Evolutionary conservation across 2,888 invertebrate genomes (phyloP), one percentile per base, ranked within the genome.

Genomic region (Neocrepidodera transversa): DNA sequence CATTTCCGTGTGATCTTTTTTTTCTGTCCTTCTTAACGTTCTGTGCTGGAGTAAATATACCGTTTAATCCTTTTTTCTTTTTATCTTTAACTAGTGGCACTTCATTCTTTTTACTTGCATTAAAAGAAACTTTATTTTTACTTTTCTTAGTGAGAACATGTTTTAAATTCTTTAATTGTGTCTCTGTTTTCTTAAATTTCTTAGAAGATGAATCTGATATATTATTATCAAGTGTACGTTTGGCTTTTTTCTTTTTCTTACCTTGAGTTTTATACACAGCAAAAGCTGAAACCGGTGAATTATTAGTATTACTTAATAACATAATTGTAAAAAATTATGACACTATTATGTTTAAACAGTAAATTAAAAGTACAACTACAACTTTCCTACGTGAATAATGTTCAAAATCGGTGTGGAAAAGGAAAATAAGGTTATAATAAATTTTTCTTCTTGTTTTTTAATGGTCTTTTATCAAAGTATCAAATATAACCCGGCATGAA

Each of bases 211-310:
- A 2, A 17, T 40, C 40, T 28, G 8, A 2, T 8, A 17, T 6
- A 18, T 14, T 10, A 18, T 7, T 1, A 10, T 7, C 7, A 17
- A 30, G 1, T 47, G 38, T 30, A 2, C 11, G 11, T 8, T 54
- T 18, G n/a, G 10, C 18, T 20, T 23, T 20, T 14, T 7, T 1
- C 20, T 50, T 50, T 20, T 50, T 35, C 5, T 38, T 50, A 35
- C 11, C 16, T 16, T 35, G 1, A 14, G 1, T 38, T 50, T 23
- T 40, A 7, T 40, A 40, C 8, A 40, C 40, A 2, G 40, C 6
- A 40, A 40, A 40, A 2, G 40, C 40, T 16, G 40, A 40, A 17
- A 40, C 40, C 18, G 40, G 40, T 7, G 40, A 17, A 40, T 40
- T 18, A 40, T n/a, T n/a, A n/a, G n/a, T n/a, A n/a, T 40, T 40